These are phyloP conservation scores for Plebejus melissa DNA, from an alignment of 2,888 invertebrate genomes.

Conservation along the genomic window DNA sequence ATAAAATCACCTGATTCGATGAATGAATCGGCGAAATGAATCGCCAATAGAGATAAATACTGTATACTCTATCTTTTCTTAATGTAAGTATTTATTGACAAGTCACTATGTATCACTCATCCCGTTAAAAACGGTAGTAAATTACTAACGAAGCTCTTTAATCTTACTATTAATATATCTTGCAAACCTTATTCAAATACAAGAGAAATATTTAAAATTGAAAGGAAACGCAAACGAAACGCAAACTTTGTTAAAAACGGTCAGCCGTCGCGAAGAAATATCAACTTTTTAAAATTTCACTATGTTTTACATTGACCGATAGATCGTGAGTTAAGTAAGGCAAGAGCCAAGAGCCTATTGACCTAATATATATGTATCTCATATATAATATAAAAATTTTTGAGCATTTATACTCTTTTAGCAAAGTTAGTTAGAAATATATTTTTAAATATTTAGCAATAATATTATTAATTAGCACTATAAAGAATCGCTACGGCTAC, in stretches of 20 bases:
- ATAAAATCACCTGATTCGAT: too few species aligned
- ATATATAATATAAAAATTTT: too few species aligned
- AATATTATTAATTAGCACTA: background rate
- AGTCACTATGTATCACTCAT: too few species aligned
- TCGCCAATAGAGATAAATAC: too few species aligned
- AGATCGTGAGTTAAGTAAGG: background rate
- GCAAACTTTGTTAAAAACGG: conserved; percentile 47
- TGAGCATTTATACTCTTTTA: too few species aligned
- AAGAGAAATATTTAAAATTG: conserved; percentile 14
- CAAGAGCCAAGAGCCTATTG: background rate
- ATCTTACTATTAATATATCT: conserved; percentile 1
- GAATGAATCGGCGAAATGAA: too few species aligned
- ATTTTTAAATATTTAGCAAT: background rate
- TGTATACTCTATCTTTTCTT: too few species aligned
- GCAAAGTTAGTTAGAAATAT: too few species aligned
- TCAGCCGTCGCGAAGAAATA: conserved; percentile 47
- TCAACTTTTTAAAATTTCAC: conserved; percentile 45
- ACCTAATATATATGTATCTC: background rate
- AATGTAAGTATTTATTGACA: too few species aligned
- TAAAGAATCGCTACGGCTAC: background rate
- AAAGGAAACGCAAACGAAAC: conserved; percentile 36
- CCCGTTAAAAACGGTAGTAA: too few species aligned
- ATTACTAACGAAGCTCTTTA: background rate
- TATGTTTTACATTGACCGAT: conserved; percentile 27
- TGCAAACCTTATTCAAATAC: conserved; percentile 18